Evolutionary conservation across 2,888 invertebrate genomes (phyloP), one percentile per base, ranked within the genome.

Genomic region (Brachylomia viminalis): DNA sequence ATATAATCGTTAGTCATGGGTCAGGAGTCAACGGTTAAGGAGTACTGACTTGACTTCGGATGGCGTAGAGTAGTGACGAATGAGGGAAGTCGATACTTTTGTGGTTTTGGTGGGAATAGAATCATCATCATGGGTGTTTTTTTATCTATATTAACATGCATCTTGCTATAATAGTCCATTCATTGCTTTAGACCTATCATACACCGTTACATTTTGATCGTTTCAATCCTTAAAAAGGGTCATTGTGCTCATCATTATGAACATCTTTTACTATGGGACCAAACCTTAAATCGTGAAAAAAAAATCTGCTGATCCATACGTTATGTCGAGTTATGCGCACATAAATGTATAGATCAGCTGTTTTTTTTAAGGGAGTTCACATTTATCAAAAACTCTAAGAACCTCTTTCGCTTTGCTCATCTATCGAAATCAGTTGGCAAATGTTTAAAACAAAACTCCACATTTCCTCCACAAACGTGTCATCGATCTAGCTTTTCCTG

Each of bases 11-110:
- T 91, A 90, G 82, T 88, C 90, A 88, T 78, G 84, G 93, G 93
- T 93, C 94, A 93, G 80, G 87, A 90, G 94, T 93, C 90, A 94
- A 94, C 86, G 70, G 76, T 77, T 78, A 82, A 84, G 67, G 80
- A 80, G 56, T 77, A 23, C 58, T 67, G 72, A 66, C 83, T 65
- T 77, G 56, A 68, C 77, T 69, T 56, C n/a, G 54, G 20, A 54
- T 17, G 59, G 20, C 45, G 52, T 62, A 72, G 83, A 82, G 56
- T 27, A 45, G 27, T 45, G 33, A 65, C 5, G n/a, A 59, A 33
- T 54, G 17, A 17, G n/a, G 27, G 47, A 61, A 27, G 45, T 66
- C 59, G n/a, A 33, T 38, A 56, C 38, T 38, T 67, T 11, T 59
- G 23, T 59, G 33, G 33, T 8, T 11, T 11, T 33, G 0, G 5